Conservation (phyloP, 2,888 invertebrate species). For the Pseudococcus longispinus region DNA sequence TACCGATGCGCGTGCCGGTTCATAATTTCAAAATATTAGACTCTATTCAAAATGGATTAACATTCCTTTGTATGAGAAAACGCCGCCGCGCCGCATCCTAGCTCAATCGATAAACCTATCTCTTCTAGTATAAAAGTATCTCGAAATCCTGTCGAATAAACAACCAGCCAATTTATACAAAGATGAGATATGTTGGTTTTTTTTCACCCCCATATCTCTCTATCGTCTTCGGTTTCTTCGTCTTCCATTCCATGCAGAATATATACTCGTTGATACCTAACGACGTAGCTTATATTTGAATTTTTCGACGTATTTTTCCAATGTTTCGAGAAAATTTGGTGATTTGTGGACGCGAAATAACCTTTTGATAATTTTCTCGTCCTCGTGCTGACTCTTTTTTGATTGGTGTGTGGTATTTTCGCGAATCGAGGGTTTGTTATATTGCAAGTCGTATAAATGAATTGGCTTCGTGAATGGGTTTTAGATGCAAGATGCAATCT, state of each 20-base stretch:
- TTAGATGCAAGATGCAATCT: too few relatives aligned
- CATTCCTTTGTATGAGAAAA: conserved; percentile 31
- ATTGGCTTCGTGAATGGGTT: too few relatives aligned
- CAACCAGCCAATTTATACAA: neutral
- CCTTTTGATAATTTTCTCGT: neutral
- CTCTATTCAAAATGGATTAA: conserved; percentile 36
- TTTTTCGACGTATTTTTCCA: neutral
- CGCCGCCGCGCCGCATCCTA: neutral
- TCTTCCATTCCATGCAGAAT: too few relatives aligned
- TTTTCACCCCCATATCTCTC: neutral
- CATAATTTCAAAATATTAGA: conserved; percentile 39
- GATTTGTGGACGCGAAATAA: neutral
- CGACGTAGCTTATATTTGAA: neutral
- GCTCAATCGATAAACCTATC: conserved; percentile 17
- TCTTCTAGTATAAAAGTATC: neutral
- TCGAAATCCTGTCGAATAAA: neutral
- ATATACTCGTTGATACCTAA: neutral
- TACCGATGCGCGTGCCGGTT: conserved; percentile 23
- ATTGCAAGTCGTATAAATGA: too few relatives aligned
- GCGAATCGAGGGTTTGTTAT: too few relatives aligned
- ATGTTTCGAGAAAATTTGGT: neutral
- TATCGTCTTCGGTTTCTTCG: neutral
- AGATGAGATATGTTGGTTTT: neutral
- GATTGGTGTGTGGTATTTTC: neutral
- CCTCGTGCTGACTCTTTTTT: neutral